Evolutionary conservation across 2,113 vertebrate species (phyloP), one percentile per base, ranked within the genome.

Genomic region (Ia io): DNA sequence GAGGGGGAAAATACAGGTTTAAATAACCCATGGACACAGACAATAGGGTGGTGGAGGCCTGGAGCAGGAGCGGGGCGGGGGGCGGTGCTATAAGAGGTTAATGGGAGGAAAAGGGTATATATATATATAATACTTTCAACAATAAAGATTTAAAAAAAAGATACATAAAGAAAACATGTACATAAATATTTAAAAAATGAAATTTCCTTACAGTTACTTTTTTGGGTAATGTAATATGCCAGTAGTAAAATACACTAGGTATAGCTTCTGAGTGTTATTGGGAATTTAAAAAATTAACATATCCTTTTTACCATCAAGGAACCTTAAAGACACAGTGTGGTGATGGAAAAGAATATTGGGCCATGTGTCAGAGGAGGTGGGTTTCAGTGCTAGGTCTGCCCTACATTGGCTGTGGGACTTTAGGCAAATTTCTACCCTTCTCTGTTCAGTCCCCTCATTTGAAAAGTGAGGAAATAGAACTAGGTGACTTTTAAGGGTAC

Each of bases 151-250:
- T 56, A 22, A 56, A 22, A 56, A 56, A 59, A 7, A 25, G 8
- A 25, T 59, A 59, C 25, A 59, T 59, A 59, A 56, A 56, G 53
- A 56, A 8, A 56, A 56, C 20, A 56, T 56, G 18, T 56, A 56
- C 53, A 22, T 59, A 59, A 61, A 61, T 61, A 61, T 61, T 61
- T 61, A 28, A 61, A 91, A 95, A 90, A 69, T 80, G 90, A 87
- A 73, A 59, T 84, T 61, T 94, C 18, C 47, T 71, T 91, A 70
- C 37, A 84, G 32, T 37, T 93, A 73, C 51, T 85, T 93, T 78
- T 16, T 88, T 85, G 17, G 56, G 5, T 82, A 88, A 90, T 92
- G 2, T 53, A 76, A 78, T 88, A 69, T 91, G 4, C 2, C 51
- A 63, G 28, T 74, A 56, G 32, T 53, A 91, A 61, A 51, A 32